Base-by-base conservation (phyloP, 2,113 vertebrate genomes). In the Passer domesticus region DNA sequence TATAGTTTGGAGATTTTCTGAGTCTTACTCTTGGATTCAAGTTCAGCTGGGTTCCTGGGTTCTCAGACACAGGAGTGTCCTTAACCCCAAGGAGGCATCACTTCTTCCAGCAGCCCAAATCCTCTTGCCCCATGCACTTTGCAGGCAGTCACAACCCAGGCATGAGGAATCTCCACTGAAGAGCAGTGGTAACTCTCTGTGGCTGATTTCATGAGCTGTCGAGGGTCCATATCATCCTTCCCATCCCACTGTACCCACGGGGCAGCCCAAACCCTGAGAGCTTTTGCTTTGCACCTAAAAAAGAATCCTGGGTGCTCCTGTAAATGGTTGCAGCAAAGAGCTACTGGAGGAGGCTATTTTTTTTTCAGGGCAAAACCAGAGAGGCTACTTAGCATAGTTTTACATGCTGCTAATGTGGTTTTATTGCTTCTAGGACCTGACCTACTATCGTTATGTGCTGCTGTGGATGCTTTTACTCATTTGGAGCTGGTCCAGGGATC, bases 401-500 rank as follows among this genome's bases (percentile, higher is more conserved):
- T 89, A 70, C 60, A 52, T 67, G 83, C 86, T 92, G 83, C 77
- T 97, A 95, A 96, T 96, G 89, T 84, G 87, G 67, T 90, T 95
- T 94, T 95, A 95, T 95, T 89, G 92, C 91, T 95, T 94, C 59
- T 83, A 96, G 91, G 62, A 94, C 87, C 78, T 91, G 95, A 91
- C 91, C 84, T 95, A 85, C 72, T 96, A 52, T 92, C 2, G 1
- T 53, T 80, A 46, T 43, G 64, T 81, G 73, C 79, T 87, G 83
- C 87, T 90, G 24, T 74, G 86, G 83, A 78, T 68, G 94, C 89
- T 95, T 93, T 94, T 89, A 94, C 69, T 89, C 52, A 15, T 78
- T 81, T 95, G 95, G 94, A 95, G 43, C 80, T 56, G 25, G 64
- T 92, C 94, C 94, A 92, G 69, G 73, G 63, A 47, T 78, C 46